A percentile compares a stretch with the other conserved stretches of the same genome.
phyloP scores from a whole-genome alignment of 1,140 invertebrate genomes.

The Aphis gossypii region DNA sequence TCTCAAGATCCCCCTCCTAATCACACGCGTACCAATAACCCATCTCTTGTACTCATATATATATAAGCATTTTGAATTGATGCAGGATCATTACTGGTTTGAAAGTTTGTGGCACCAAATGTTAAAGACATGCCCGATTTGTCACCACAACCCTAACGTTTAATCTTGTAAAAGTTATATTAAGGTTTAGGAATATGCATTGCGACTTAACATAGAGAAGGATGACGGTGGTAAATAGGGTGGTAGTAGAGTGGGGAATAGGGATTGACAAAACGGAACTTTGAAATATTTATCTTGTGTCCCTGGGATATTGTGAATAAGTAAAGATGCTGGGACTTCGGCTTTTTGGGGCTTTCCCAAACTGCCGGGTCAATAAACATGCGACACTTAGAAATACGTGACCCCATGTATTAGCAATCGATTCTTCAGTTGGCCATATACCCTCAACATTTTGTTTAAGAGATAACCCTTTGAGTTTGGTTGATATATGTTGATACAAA shows the following conservation, averaged over 20 bases:
- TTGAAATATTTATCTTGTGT: slow-evolving; percentile 52
- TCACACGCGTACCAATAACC: slow-evolving; percentile 12
- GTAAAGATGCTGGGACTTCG: slow-evolving; percentile 51
- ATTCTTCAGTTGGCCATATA: slow-evolving; percentile 21
- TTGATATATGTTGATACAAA: background rate
- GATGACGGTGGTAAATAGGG: background rate
- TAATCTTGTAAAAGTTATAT: slow-evolving; percentile 56
- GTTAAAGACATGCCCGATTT: slow-evolving; percentile 53
- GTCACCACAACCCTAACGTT: slow-evolving; percentile 47
- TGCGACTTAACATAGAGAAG: slow-evolving; percentile 5
- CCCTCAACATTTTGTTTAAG: slow-evolving; percentile 3
- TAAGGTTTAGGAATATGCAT: slow-evolving; percentile 51
- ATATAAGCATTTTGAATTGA: slow-evolving; percentile 35
- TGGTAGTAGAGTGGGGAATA: background rate
- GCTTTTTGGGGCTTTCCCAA: slow-evolving; percentile 40
- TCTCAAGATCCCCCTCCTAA: slow-evolving; percentile 41
- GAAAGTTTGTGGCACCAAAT: slow-evolving; percentile 53
- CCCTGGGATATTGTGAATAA: slow-evolving; percentile 54
- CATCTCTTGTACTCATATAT: slow-evolving; percentile 13
- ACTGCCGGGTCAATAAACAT: slow-evolving; percentile 56
- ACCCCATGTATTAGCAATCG: slow-evolving; percentile 28
- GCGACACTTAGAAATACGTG: slow-evolving; percentile 44
- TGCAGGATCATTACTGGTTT: slow-evolving; percentile 43
- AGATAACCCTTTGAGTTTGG: background rate
- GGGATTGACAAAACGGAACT: slow-evolving; percentile 51